Evolutionary conservation across 1,140 invertebrate genomes (phyloP).

Genomic region (Orchestia grillus): DNA sequence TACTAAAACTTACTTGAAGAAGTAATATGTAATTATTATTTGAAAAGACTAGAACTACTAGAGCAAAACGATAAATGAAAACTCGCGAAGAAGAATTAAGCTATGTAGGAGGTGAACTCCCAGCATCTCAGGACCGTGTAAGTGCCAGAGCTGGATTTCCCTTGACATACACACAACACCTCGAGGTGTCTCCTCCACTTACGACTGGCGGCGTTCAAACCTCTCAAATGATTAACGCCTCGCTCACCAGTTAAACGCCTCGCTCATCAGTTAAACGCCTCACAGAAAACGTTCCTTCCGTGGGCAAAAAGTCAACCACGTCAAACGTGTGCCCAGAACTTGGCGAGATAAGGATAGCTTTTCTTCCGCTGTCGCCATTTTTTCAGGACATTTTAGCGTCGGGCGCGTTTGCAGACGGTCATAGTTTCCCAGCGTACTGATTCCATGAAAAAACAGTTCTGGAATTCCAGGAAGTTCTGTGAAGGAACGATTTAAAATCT

Average conservation of each 20-base stretch:
- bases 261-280: neutral
- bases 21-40: no score
- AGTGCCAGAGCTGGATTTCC: neutral
- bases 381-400: neutral
- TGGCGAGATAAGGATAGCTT: slow-evolving; percentile 23
- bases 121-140: neutral
- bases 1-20: no score
- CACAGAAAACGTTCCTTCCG: neutral
- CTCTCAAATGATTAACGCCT: slow-evolving; percentile 3
- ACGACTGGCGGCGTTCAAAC: neutral
- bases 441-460: neutral
- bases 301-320: neutral
- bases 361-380: neutral
- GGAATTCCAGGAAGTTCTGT: neutral
- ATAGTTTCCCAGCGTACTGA: slow-evolving; percentile 17
- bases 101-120: neutral
- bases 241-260: no score
- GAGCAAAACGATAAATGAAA: no score
- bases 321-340: slow-evolving; percentile 43
- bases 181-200: neutral
- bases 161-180: neutral
- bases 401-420: slow-evolving; percentile 3
- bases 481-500: neutral
- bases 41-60: no score
- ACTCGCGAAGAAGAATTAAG: neutral